Evolutionary conservation across 2,888 invertebrate species (phyloP), one percentile per base, ranked within the genome.

Genomic region (Trissoscelio sp.): DNA sequence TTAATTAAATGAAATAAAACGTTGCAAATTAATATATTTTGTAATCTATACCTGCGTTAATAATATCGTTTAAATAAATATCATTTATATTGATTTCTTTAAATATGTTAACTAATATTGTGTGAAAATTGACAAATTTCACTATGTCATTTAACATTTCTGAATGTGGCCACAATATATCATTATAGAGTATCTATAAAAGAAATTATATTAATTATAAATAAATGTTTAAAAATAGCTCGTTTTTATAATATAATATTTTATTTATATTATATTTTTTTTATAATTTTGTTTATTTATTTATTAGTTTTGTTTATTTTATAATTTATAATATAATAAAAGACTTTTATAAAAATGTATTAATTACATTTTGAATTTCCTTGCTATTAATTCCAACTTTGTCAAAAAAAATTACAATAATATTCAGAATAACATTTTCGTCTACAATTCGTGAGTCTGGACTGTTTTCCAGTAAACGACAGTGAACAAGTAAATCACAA

Each of bases 401-500:
- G 11, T 72, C 42, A 3, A 62, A 62, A 31, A 73, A 73, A 12
- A 28, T 28, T 0, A 20, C 11, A 11, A 73, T n/a, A 53, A 73
- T 62, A 39, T 73, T 62, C 7, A 34, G 42, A n/a, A 73, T 14
- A 62, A 73, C 62, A 18, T 53, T 44, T 20, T 62, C 53, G 16
- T 73, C 16, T 4, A 73, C 31, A 9, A 44, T 20, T 18, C 73
- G 39, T 18, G 62, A 24, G 0, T 53, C 53, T 14, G 73, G 73
- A 53, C 62, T 62, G 14, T 73, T 73, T 62, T 73, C 73, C 20
- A 73, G 39, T 9, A 73, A 14, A 2, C 73, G 51, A 53, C 62
- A 53, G 20, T 73, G 62, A 7, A 73, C 53, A 7, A 73, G 62
- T 28, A 48, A 53, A 28, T 73, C 73, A 12, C 53, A 53, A 5